Evolutionary conservation across 2,888 invertebrate genomes (phyloP), one percentile per base, ranked within the genome.

Genomic region (Tanaodytes sp.): DNA sequence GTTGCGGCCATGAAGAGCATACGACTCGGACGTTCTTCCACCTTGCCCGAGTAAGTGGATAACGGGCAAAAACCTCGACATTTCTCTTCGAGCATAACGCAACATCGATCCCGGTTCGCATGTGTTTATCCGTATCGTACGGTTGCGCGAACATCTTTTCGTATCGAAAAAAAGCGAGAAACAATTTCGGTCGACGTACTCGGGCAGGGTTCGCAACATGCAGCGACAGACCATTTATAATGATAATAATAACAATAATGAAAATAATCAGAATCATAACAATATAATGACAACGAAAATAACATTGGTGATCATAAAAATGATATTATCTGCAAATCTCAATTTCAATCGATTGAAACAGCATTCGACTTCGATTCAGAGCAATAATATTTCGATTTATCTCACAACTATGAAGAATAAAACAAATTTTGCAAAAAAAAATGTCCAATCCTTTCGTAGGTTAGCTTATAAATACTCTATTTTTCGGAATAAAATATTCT

Each of bases 141-240:
- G 59, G 48, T 52, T 43, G 58, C 55, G 64, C 59, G 64, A 64
- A 12, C 52, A 42, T 64, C 61, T 65, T 65, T 61, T 65, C 61
- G 57, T 51, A 43, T 65, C 43, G 42, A 61, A 59, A 55, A 54
- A 59, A 57, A 64, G 51, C 61, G 55, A 59, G 61, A 68, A 62
- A 54, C 36, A 49, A 40, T 57, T 48, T 66, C 57, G 61, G 76
- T 81, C 79, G 77, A 78, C 81, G 76, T 80, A 80, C 81, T 82
- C 80, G 80, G 78, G 75, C 77, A 77, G 73, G 74, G 76, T 75
- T 79, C 75, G 74, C 71, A 76, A 76, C 84, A 84, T 84, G 83
- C 83, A 83, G 77, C 78, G 76, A 77, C 78, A 80, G 78, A 79
- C 79, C 80, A 82, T 80, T 76, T 75, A 62, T 66, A 58, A 65